Base-by-base conservation (phyloP, 2,113 vertebrate genomes). In the Atractosteus spatula region DNA sequence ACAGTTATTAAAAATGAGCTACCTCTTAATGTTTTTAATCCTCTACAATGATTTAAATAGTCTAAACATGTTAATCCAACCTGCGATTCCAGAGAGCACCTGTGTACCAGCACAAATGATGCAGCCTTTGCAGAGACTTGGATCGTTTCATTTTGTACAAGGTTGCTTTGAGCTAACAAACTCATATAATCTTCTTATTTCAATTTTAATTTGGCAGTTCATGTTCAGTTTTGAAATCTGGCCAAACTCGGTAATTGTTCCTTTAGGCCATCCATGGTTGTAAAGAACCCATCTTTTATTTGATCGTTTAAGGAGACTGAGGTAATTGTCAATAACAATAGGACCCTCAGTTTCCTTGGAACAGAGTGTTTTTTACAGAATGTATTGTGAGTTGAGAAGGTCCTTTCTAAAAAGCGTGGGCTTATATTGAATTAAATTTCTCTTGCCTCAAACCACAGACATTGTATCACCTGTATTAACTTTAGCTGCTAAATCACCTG, bases 161-260 rank as follows among this genome's bases (percentile, higher is more conserved):
- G 63, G 80, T 71, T 77, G 74, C 77, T 7, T 51, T 73, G 66
- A 55, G 51, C 79, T 71, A 80, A 71, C 75, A 80, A 82, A 69
- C 67, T 29, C 62, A 56, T 61, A 71, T 68, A n/a, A 77, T 72
- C 55, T 29, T 1, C 57, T 83, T 74, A 51, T 7, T 51, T 80
- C 66, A 80, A 75, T 72, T 78, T 82, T 76, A 71, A 80, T 74
- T 78, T 66, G 41, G 57, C 73, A 45, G 73, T 80, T 77, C 66
- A 74, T 66, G 59, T 79, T 68, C 42, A 10, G 5, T 5, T 74
- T 74, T 81, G 78, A 78, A 42, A 74, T 55, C 7, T 17, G 17
- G 83, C 71, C 72, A 76, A 76, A 79, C 79, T 56, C 59, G 56
- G 70, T 43, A 47, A 77, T 82, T 78, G 47, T 10, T 51, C 47